A percentile compares a stretch with the other conserved stretches of the same genome.
Conservation (phyloP, 35 echinoderm and acorn worm species). For the Antedon bifida region DNA sequence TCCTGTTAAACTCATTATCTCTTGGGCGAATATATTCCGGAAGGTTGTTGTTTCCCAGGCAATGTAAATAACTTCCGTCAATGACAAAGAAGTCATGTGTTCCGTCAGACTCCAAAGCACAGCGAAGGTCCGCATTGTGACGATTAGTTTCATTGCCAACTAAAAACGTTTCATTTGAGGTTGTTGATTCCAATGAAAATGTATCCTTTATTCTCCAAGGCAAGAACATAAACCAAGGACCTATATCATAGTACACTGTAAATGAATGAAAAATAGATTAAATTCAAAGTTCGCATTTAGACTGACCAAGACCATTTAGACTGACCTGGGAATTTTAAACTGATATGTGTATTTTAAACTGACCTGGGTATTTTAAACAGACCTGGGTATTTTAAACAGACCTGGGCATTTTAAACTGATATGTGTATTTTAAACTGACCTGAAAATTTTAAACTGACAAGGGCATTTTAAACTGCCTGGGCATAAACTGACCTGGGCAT, state of each 20-base stretch:
- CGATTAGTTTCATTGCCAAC: background rate
- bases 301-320: too few species aligned
- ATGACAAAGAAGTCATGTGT: background rate
- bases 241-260: background rate
- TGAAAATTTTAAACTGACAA: too few species aligned
- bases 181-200: background rate
- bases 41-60: background rate
- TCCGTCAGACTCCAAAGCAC: background rate
- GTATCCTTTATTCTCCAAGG: background rate
- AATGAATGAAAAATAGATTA: background rate
- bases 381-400: too few species aligned
- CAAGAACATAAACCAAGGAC: background rate
- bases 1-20: background rate
- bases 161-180: background rate
- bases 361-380: too few species aligned
- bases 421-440: too few species aligned
- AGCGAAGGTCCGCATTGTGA: background rate
- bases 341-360: too few species aligned
- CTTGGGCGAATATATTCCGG: background rate
- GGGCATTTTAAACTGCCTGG: too few species aligned
- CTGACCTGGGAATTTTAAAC: too few species aligned
- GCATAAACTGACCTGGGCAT: too few species aligned
- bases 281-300: too few species aligned
- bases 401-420: too few species aligned
- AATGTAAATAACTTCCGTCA: background rate